These are phyloP conservation scores for Neodon shergylaensis DNA, from an alignment of 2,113 vertebrate genomes.

Conservation along the genomic window DNA sequence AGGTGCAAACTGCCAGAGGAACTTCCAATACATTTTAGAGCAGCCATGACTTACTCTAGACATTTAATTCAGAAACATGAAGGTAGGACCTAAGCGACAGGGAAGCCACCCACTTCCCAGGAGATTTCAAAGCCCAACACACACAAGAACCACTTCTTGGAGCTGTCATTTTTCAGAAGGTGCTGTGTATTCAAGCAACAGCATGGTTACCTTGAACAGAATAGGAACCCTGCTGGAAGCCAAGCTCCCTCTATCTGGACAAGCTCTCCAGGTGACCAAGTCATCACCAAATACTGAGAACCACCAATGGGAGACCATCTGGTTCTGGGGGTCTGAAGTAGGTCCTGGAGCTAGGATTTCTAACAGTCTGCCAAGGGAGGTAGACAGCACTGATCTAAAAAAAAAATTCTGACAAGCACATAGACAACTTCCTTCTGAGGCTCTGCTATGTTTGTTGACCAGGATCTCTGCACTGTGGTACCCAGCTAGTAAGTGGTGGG, in stretches of 20 bases:
- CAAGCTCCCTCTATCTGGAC: not conserved
- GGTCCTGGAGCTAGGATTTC: not conserved
- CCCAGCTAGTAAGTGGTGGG: not conserved
- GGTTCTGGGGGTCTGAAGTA: not conserved
- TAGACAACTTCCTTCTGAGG: not conserved
- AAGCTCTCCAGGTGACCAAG: not conserved
- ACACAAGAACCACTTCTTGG: fast-evolving
- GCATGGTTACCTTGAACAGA: not conserved
- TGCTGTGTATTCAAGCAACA: no score
- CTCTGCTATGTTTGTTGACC: not conserved
- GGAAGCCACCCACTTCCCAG: not conserved
- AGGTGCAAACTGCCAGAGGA: not conserved
- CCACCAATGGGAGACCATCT: not conserved
- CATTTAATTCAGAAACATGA: not conserved
- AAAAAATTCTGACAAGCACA: not conserved
- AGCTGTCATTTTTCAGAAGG: not conserved
- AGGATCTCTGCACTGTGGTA: not conserved
- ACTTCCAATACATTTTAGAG: not conserved
- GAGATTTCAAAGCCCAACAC: not conserved
- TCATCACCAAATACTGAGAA: not conserved
- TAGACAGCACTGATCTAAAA: not conserved
- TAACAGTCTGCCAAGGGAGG: not conserved
- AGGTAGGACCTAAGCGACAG: not conserved
- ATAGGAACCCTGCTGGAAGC: no score
- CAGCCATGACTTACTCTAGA: not conserved